Evolutionary conservation across 2,113 vertebrate species (phyloP), one percentile per base, ranked within the genome.

Genomic region (Mionectes macconnelli): DNA sequence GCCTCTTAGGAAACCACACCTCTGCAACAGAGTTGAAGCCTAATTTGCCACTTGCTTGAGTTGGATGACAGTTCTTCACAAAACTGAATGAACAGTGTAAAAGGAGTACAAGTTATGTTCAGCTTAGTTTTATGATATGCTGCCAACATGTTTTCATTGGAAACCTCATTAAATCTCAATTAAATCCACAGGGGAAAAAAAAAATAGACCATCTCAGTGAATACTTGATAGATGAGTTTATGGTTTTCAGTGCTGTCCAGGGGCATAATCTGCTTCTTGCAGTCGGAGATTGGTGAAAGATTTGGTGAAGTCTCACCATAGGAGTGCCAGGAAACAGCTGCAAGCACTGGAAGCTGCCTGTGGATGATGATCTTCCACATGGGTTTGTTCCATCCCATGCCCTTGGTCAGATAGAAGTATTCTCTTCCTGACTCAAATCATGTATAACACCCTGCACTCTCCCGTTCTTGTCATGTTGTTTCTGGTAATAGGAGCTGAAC

Each of bases 101-200:
- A 81, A 92, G 40, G 47, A 94, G 78, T 79, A 18, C 62, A 86
- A 33, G 59, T 77, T 84, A n/a, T 30, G 30, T 89, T 94, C 82
- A 56, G 57, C 49, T 69, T 78, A 75, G 53, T 64, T 89, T 80
- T 77, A 42, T 74, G 70, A 93, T 87, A 87, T 90, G 57, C 47
- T 80, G 89, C 62, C 69, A 83, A 60, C 42, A 13, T 6, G 27
- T 88, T 94, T 94, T 96, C 40, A 72, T 74, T 96, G 70, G 82
- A 85, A 94, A 90, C 47, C n/a, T 96, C 60, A 68, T 95, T 94
- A 92, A 95, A 94, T 93, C 2, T 24, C 73, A 90, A 84, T 86
- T 95, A 93, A 80, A 91, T 91, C 59, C 25, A 20, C 24, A 55
- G 27, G 42, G n/a, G n/a, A n/a, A 28, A 39, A 63, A 55, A 57